phyloP scores from a whole-genome alignment of 2,888 invertebrate species.

The Apodemia duryi region DNA sequence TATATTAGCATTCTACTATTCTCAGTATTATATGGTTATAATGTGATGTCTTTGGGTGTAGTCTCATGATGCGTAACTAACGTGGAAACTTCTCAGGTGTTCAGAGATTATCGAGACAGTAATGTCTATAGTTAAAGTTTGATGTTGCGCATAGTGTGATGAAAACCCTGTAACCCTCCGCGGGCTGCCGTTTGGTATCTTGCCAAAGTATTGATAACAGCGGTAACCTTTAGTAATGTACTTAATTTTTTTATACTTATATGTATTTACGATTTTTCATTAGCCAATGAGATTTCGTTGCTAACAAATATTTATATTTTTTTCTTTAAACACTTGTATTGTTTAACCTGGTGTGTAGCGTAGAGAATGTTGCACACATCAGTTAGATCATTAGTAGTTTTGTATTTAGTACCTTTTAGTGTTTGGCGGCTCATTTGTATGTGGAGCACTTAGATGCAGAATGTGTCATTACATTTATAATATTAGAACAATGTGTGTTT shows the following conservation, averaged over 20 bases:
- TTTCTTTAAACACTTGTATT: conserved; percentile 41
- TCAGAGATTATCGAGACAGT: too few species aligned
- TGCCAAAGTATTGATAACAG: conserved; percentile 56
- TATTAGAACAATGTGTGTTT: conserved; percentile 71
- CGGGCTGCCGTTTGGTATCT: conserved; percentile 54
- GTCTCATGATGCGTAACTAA: conserved; percentile 6
- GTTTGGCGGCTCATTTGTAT: conserved; percentile 62
- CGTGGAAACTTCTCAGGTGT: conserved; percentile 7
- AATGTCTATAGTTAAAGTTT: background rate
- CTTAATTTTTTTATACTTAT: conserved; percentile 58
- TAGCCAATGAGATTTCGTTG: conserved; percentile 25
- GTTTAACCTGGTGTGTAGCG: conserved; percentile 13
- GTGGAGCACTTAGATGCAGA: conserved; percentile 64
- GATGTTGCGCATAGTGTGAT: background rate
- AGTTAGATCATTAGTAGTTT: conserved; percentile 41
- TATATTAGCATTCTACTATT: conserved; percentile 68
- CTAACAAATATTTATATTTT: conserved; percentile 41
- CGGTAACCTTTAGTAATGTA: conserved; percentile 48
- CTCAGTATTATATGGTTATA: conserved; percentile 72
- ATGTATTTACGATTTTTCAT: conserved; percentile 32
- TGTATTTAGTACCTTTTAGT: conserved; percentile 58
- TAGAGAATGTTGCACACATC: conserved; percentile 13
- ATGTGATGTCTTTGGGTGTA: conserved; percentile 51
- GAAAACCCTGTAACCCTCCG: conserved; percentile 39
- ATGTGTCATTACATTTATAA: conserved; percentile 76